These are phyloP conservation scores for Epinotia demarniana DNA, from an alignment of 2,888 invertebrate species.

Conservation along the genomic window DNA sequence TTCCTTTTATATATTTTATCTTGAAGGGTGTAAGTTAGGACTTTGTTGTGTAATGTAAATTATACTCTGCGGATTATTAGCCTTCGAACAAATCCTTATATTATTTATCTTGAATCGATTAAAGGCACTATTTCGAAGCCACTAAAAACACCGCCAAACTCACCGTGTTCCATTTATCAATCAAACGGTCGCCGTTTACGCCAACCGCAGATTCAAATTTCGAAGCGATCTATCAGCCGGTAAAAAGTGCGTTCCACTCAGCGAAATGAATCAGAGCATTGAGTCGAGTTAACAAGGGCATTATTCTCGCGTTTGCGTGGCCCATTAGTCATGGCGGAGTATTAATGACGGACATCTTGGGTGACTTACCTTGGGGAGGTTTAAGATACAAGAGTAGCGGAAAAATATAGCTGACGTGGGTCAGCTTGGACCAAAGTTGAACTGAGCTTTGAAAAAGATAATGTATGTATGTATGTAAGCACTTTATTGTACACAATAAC, in stretches of 20 bases:
- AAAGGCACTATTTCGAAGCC: background rate
- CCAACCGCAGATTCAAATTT: slow-evolving; percentile 20
- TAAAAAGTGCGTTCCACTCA: slow-evolving; percentile 34
- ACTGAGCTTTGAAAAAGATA: too few species aligned
- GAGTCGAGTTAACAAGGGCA: slow-evolving; percentile 43
- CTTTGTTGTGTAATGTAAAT: too few species aligned
- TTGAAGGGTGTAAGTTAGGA: too few species aligned
- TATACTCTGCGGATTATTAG: too few species aligned
- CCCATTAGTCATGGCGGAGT: slow-evolving; percentile 41
- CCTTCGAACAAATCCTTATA: too few species aligned
- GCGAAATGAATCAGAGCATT: slow-evolving; percentile 33
- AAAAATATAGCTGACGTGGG: too few species aligned
- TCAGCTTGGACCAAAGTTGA: too few species aligned
- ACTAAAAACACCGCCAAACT: background rate
- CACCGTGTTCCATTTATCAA: background rate
- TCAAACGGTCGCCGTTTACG: slow-evolving; percentile 13
- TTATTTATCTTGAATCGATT: too few species aligned
- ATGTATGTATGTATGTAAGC: too few species aligned
- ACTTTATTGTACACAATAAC: too few species aligned
- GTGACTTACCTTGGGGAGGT: slow-evolving; percentile 42
- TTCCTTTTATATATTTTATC: too few species aligned
- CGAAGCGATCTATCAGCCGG: slow-evolving; percentile 24
- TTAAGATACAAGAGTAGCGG: background rate
- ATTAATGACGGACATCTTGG: slow-evolving; percentile 45
- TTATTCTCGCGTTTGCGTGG: slow-evolving; percentile 38